Conservation (phyloP, 2,797 vertebrate species). For the Petrocephalus schoutedeni region DNA sequence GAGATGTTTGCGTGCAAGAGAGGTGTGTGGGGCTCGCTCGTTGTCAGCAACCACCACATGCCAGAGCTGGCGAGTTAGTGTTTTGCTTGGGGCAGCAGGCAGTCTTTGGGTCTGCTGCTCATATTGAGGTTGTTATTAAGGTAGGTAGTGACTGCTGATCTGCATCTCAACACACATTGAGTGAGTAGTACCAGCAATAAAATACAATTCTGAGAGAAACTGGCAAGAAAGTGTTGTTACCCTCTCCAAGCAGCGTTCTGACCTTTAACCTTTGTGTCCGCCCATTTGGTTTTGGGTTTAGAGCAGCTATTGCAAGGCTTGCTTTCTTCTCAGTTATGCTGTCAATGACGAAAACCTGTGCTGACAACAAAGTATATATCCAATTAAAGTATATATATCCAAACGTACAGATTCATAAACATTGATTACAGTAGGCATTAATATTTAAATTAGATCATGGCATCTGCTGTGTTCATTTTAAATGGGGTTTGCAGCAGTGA, state of each 20-base stretch:
- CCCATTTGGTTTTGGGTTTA: neutral
- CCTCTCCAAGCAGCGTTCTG: neutral
- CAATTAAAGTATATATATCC: too few species aligned
- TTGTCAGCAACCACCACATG: neutral
- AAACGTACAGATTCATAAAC: neutral
- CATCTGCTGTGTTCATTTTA: constrained; percentile 1
- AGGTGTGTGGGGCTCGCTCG: neutral
- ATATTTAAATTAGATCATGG: neutral
- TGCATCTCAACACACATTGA: neutral
- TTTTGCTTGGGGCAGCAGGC: neutral
- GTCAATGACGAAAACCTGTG: neutral
- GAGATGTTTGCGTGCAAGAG: neutral
- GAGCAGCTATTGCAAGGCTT: neutral
- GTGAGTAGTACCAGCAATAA: neutral
- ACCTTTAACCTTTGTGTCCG: neutral
- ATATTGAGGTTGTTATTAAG: neutral
- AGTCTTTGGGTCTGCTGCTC: neutral
- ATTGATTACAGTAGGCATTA: neutral
- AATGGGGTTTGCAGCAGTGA: neutral
- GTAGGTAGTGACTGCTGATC: neutral
- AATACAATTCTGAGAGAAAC: neutral
- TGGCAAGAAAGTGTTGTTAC: neutral
- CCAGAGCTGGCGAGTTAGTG: neutral
- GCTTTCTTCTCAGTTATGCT: neutral
- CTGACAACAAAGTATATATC: neutral